Evolutionary conservation across 1,140 invertebrate species (phyloP), one percentile per base, ranked within the genome.

Genomic region (Tetranychus urticae): DNA sequence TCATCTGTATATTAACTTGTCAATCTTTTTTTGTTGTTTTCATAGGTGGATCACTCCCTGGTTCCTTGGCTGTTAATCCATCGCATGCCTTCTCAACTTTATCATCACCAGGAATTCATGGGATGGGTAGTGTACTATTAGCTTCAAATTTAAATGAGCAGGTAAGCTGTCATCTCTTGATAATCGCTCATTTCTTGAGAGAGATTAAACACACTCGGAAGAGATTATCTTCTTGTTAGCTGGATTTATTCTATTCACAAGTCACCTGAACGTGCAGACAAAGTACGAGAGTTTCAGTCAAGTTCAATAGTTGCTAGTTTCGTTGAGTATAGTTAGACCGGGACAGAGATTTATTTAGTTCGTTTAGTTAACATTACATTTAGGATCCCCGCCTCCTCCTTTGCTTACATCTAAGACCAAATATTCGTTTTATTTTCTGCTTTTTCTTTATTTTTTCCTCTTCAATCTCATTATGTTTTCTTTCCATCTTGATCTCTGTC

Each of bases 71-170:
- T 14, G 7, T 36, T 4, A 35, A 31, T 14, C n/a, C 33, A 37
- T 6, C 45, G 13, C n/a, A 54, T 46, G 60, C 12, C 31, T 46
- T 33, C 2, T 23, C 34, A 13, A 54, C 31, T 35, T 10, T 37
- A 31, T 52, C 50, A 13, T 52, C 50, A n/a, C 31, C 50, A 31
- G 50, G 50, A 52, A 13, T 52, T n/a, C 50, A 52, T 52, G 50
- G 50, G 23, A 52, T 52, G 75, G 73, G 57, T 77, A 75, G 68
- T 83, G 82, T 68, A 76, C 76, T 63, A 73, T 62, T 63, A 37
- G 67, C 64, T 42, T 68, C 65, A 31, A 68, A 67, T 62, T 59
- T 68, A 12, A 65, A 63, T 52, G 67, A 68, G 61, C 62, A 68
- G 66, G 67, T 68, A 61, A 61, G 60, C 61, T 42, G 10, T 42